Evolutionary conservation across 2,113 vertebrate species (phyloP), one percentile per base, ranked within the genome.

Genomic region (Cathartes aura): DNA sequence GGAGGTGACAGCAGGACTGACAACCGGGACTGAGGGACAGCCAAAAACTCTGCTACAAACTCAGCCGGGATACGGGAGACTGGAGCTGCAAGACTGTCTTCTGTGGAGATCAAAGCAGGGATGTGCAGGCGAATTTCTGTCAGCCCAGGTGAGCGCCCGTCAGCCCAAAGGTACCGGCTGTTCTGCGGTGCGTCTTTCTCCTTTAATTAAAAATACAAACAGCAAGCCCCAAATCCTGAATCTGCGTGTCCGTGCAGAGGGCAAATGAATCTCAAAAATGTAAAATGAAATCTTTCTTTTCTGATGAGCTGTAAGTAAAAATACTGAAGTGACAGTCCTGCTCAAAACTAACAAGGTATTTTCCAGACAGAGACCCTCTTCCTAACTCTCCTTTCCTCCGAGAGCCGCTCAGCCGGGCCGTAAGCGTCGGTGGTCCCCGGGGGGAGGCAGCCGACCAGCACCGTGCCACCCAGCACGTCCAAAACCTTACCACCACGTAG

Each of bases 361-460:
- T 75, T 16, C 55, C 55, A 32, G 47, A 14, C 32, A 50, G 43
- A 18, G 5, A 5, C 34, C 68, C 30, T 27, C n/a, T 30, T 27
- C 68, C 45, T 9, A 15, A 9, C 21, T 4, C 26, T 38, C 52
- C 58, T 32, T 4, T 17, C 48, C 79, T 9, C 30, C 3, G 12
- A 8, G 58, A 20, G 38, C 48, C 2, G 1, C 56, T 9, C 32
- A 5, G 68, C 58, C 1, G 2, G 24, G 19, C 43, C 5, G 2
- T 12, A 12, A 8, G n/a, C 2, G 0, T 6, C 36, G 3, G 8
- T 21, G n/a, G 63, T 38, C n/a, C 40, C 34, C 5, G 1, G 36
- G 53, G 55, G 53, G 26, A 34, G 7, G 21, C 55, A 79, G 24
- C 43, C 12, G 4, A 18, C 36, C 48, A 11, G 20, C 83, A n/a